A percentile compares a stretch with the other conserved stretches of the same genome.
phyloP scores from a whole-genome alignment of 2,113 vertebrate genomes.

The Dasyurus viverrinus region DNA sequence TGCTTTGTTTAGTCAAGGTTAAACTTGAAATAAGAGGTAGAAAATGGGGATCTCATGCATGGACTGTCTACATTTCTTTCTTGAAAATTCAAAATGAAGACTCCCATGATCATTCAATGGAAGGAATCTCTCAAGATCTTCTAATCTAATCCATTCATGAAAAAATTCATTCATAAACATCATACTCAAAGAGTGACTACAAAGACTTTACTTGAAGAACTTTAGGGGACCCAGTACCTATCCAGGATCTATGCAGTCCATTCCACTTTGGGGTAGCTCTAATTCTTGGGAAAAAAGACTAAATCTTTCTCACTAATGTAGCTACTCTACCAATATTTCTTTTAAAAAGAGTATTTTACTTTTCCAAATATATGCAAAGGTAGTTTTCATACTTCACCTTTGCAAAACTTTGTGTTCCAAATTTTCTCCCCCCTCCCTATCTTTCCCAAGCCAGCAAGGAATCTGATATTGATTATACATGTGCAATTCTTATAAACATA shows the following conservation, averaged over 20 bases:
- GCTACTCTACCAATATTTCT: background rate
- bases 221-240: background rate
- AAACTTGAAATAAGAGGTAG: background rate
- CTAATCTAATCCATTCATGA: background rate
- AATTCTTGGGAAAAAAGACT: background rate
- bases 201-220: background rate
- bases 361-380: too few relatives aligned
- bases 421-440: too few relatives aligned
- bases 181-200: too few relatives aligned
- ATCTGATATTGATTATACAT: too few relatives aligned
- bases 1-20: background rate
- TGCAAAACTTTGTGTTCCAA: too few relatives aligned
- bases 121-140: background rate
- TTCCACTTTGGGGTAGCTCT: background rate
- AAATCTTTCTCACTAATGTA: background rate
- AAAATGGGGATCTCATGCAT: background rate
- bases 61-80: background rate
- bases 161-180: background rate
- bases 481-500: too few relatives aligned
- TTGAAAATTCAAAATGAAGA: background rate
- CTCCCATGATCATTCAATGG: background rate
- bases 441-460: too few relatives aligned
- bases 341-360: too few relatives aligned
- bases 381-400: too few relatives aligned
- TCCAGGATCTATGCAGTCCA: background rate